Conservation (phyloP, 2,113 vertebrate species). For the Phrynosoma blainvillii region DNA sequence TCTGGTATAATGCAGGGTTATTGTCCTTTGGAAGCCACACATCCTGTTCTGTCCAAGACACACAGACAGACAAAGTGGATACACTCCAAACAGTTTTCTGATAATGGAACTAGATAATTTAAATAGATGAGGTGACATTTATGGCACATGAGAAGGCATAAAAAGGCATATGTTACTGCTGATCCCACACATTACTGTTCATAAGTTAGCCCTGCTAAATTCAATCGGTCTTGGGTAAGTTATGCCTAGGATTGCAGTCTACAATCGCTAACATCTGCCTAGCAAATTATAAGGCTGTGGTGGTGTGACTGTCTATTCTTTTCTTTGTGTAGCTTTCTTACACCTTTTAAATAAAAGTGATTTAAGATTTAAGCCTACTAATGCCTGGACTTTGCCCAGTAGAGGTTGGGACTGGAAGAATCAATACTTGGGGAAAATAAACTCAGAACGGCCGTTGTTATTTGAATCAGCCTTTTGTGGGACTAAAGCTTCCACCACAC, state of each 20-base stretch:
- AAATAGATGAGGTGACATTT: too few relatives aligned
- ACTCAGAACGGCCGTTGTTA: not conserved
- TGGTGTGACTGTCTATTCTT: not conserved
- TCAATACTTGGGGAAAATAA: too few relatives aligned
- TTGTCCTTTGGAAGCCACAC: too few relatives aligned
- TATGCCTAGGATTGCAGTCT: not conserved
- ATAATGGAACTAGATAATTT: not conserved
- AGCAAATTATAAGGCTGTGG: not conserved
- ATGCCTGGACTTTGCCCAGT: not conserved
- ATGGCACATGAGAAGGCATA: too few relatives aligned
- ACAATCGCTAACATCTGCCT: not conserved
- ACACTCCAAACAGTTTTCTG: not conserved
- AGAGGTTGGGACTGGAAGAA: not conserved
- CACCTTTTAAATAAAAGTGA: not conserved
- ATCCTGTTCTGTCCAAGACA: not conserved
- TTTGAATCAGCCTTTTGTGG: not conserved
- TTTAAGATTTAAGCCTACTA: conserved; percentile 10
- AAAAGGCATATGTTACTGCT: not conserved
- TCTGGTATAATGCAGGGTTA: not conserved
- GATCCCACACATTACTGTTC: not conserved
- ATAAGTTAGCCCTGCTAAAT: not conserved
- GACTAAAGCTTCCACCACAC: not conserved
- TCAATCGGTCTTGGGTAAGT: not conserved
- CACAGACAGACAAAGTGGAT: not conserved
- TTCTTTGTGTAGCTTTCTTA: not conserved